A percentile compares a stretch with the other conserved stretches of the same genome.
Conservation (phyloP, 2,797 vertebrate species). For the Dipus sagitta region DNA sequence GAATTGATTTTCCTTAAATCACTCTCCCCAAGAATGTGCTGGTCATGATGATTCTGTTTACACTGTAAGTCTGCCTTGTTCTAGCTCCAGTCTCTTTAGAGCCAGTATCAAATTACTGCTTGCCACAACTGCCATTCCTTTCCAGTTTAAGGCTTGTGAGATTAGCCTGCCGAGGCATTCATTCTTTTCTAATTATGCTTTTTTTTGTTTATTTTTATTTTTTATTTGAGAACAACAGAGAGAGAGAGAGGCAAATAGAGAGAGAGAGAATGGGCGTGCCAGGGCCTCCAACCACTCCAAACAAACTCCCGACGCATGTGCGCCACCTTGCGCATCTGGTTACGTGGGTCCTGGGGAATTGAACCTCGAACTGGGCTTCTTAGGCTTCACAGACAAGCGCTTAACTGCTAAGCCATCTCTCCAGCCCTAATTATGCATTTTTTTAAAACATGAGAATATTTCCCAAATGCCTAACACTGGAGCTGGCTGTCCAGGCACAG, state of each 20-base stretch:
- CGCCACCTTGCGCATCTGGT: too few relatives aligned
- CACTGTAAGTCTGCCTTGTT: neutral
- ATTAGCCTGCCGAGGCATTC: slow-evolving; percentile 16
- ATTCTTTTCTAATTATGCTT: slow-evolving; percentile 64
- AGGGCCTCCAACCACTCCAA: too few relatives aligned
- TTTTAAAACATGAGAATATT: slow-evolving; percentile 53
- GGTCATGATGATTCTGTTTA: neutral
- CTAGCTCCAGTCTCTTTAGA: slow-evolving; percentile 22
- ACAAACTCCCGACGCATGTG: too few relatives aligned
- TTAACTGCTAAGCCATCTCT: too few relatives aligned
- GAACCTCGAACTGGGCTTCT: too few relatives aligned
- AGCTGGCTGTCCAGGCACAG: slow-evolving; percentile 12
- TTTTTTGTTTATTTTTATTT: neutral
- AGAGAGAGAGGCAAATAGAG: too few relatives aligned
- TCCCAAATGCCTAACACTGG: neutral
- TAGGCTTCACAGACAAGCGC: too few relatives aligned
- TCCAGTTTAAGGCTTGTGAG: slow-evolving; percentile 61
- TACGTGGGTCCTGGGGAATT: too few relatives aligned
- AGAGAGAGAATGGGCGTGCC: too few relatives aligned
- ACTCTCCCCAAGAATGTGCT: neutral
- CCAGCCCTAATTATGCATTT: slow-evolving; percentile 29
- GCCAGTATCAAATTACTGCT: slow-evolving; percentile 27
- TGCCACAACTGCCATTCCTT: slow-evolving; percentile 52
- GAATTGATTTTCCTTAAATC: slow-evolving; percentile 37
- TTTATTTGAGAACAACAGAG: too few relatives aligned